These are phyloP conservation scores for Cyaniris semiargus DNA, from an alignment of 2,888 invertebrate species.

Conservation along the genomic window DNA sequence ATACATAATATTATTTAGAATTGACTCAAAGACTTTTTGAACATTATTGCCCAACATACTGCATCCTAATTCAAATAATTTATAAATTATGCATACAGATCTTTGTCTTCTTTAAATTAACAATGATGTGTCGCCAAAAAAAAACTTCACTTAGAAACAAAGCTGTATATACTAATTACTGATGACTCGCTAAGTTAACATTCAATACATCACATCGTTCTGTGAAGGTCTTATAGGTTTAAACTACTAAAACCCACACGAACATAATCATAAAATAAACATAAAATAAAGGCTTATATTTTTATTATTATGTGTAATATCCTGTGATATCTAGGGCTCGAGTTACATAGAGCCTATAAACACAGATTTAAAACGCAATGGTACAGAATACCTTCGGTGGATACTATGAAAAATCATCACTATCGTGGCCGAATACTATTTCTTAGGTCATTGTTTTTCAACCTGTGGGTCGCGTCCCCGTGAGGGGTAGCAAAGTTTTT, in stretches of 20 bases:
- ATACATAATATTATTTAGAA: too few relatives aligned
- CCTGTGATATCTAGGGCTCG: not conserved
- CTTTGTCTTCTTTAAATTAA: too few relatives aligned
- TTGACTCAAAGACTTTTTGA: not conserved
- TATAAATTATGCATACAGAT: too few relatives aligned
- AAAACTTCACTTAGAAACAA: too few relatives aligned
- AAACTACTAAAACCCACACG: constrained; percentile 21
- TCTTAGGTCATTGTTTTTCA: too few relatives aligned
- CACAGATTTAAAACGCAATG: not conserved
- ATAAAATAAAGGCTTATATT: constrained; percentile 12
- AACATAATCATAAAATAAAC: constrained; percentile 8
- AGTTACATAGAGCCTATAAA: constrained; percentile 21
- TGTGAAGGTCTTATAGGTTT: not conserved
- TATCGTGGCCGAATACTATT: not conserved
- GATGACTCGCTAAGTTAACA: too few relatives aligned
- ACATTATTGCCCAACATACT: too few relatives aligned
- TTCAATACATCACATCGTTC: not conserved
- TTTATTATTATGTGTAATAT: constrained; percentile 15
- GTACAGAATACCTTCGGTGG: not conserved
- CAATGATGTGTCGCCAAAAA: too few relatives aligned
- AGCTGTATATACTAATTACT: too few relatives aligned
- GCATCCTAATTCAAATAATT: too few relatives aligned
- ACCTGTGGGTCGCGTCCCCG: too few relatives aligned
- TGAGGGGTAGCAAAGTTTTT: too few relatives aligned
- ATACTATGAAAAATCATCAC: not conserved